These are phyloP conservation scores for Danio tinwini DNA, from an alignment of 2,797 vertebrate species.

Conservation along the genomic window DNA sequence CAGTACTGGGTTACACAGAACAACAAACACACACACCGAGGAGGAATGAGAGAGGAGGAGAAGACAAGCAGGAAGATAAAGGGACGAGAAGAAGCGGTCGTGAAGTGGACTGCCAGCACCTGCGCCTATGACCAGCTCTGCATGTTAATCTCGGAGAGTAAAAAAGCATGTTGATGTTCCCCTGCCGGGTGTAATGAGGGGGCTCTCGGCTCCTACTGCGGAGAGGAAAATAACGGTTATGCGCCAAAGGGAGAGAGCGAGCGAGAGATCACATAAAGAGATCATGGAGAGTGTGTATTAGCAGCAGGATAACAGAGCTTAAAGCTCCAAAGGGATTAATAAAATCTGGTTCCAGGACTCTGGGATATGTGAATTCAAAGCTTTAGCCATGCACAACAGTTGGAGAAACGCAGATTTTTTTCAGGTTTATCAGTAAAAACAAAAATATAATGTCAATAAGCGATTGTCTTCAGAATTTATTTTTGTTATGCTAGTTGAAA, in stretches of 20 bases:
- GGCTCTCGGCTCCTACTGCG: slow-evolving; percentile 26
- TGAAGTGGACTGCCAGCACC: slow-evolving; percentile 6
- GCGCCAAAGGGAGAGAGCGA: slow-evolving; percentile 7
- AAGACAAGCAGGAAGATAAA: slow-evolving; percentile 4
- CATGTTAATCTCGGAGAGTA: slow-evolving; percentile 38
- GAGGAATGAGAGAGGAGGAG: slow-evolving; percentile 3
- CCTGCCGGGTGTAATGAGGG: slow-evolving; percentile 46
- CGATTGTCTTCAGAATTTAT: too few relatives aligned
- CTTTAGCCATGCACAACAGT: slow-evolving; percentile 5
- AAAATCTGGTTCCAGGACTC: slow-evolving; percentile 43
- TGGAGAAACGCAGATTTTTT: background rate
- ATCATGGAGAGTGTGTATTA: slow-evolving; percentile 37
- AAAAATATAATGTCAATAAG: too few relatives aligned
- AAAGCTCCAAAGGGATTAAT: slow-evolving; percentile 44
- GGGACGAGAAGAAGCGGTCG: background rate
- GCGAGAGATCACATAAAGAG: slow-evolving; percentile 41
- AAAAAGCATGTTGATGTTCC: slow-evolving; percentile 47
- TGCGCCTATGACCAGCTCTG: background rate
- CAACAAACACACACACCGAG: slow-evolving; percentile 31
- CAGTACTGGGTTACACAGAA: slow-evolving; percentile 49
- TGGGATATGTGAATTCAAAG: slow-evolving; percentile 22
- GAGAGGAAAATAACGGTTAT: slow-evolving; percentile 37
- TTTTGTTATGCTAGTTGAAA: too few relatives aligned
- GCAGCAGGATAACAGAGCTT: slow-evolving; percentile 40
- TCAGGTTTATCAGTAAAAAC: background rate